Percentiles rank a stretch among this genome's conserved stretches.
Conservation (phyloP, 2,113 vertebrate species). For the Brachyistius frenatus region DNA sequence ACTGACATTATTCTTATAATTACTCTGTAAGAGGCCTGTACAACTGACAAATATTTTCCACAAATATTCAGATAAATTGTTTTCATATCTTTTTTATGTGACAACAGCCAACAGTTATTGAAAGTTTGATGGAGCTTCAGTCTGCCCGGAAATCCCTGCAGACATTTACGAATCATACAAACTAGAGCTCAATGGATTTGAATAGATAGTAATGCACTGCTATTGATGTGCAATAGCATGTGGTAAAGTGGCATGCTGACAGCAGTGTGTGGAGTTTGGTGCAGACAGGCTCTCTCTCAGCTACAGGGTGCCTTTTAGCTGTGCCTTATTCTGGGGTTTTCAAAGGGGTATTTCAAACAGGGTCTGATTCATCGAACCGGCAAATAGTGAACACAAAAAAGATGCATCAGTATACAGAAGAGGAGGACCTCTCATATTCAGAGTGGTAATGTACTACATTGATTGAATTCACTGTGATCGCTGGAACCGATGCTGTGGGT, state of each 20-base stretch:
- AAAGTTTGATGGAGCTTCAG: too few species aligned
- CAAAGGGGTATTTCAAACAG: constrained; percentile 58
- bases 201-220: constrained; percentile 18
- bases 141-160: too few species aligned
- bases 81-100: too few species aligned
- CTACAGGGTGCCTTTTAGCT: constrained; percentile 64
- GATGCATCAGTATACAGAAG: constrained; percentile 39
- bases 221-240: constrained; percentile 53
- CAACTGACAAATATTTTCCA: too few species aligned
- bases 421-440: constrained; percentile 56
- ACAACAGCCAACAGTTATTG: too few species aligned
- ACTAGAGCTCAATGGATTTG: too few species aligned
- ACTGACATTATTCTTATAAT: too few species aligned
- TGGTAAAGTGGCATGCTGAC: constrained; percentile 63
- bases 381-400: constrained; percentile 39
- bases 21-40: too few species aligned
- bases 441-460: constrained; percentile 59
- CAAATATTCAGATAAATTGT: too few species aligned
- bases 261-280: constrained; percentile 32
- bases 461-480: constrained; percentile 17
- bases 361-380: constrained; percentile 47
- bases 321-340: constrained; percentile 46
- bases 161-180: too few species aligned
- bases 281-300: constrained; percentile 50
- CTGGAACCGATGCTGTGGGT: too few species aligned